Conservation (phyloP, 2,113 vertebrate species). For the Hemibagrus wyckioides region DNA sequence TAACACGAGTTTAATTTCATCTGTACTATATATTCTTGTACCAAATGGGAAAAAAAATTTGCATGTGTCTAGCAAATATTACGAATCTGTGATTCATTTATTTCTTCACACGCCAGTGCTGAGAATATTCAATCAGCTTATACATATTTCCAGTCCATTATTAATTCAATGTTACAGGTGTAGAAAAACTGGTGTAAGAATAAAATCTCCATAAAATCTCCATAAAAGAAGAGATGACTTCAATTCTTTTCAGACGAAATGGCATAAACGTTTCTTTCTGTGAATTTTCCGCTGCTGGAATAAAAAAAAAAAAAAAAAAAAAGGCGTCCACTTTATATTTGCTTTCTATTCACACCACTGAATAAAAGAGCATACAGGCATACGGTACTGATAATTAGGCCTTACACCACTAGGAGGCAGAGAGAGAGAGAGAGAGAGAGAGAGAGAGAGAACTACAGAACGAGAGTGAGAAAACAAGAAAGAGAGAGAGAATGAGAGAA, state of each 20-base stretch:
- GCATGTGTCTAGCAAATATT: neutral
- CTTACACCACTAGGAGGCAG: constrained; percentile 46
- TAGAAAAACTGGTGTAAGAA: constrained; percentile 12
- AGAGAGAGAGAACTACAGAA: constrained; percentile 4
- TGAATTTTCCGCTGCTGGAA: neutral
- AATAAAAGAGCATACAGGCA: constrained; percentile 21
- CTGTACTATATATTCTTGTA: neutral
- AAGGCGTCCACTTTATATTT: constrained; percentile 41
- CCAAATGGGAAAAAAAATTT: neutral
- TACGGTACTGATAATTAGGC: constrained; percentile 31
- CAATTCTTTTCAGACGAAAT: neutral
- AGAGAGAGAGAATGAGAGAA: constrained; percentile 19
- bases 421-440: constrained; percentile 7
- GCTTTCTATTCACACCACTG: constrained; percentile 7
- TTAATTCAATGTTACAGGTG: constrained; percentile 13
- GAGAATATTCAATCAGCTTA: constrained; percentile 9
- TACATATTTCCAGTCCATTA: neutral
- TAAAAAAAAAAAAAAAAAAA: too few relatives aligned
- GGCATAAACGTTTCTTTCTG: neutral
- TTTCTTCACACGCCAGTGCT: neutral
- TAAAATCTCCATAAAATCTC: constrained; percentile 8
- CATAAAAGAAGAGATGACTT: constrained; percentile 6
- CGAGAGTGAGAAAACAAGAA: constrained; percentile 18
- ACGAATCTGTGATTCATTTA: constrained; percentile 11
- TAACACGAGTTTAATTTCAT: neutral